Conservation (phyloP, 1,140 invertebrate species). For the Anadara kagoshimensis region DNA sequence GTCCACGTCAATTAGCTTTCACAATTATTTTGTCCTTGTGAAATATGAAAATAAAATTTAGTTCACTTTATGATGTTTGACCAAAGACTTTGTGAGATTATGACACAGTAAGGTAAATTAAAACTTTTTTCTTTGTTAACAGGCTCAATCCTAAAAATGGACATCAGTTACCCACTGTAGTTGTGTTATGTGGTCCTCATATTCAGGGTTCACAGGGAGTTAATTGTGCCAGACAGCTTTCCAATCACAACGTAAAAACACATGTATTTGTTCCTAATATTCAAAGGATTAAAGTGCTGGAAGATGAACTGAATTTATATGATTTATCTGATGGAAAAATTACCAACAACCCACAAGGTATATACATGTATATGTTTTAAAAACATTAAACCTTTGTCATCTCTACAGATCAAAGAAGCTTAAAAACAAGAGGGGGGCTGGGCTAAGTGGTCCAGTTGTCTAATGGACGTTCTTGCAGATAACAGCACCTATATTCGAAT, state of each 20-base stretch:
- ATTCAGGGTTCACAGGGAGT: slow-evolving; percentile 84
- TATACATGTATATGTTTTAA: background rate
- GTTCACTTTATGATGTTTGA: too few relatives aligned
- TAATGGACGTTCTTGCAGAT: too few relatives aligned
- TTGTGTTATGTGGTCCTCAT: slow-evolving; percentile 83
- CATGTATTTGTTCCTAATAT: slow-evolving; percentile 79
- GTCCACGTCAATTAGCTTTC: too few relatives aligned
- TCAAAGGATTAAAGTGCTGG: slow-evolving; percentile 64
- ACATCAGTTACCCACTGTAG: slow-evolving; percentile 87
- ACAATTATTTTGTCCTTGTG: too few relatives aligned
- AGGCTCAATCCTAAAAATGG: slow-evolving; percentile 85
- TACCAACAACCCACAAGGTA: slow-evolving; percentile 36
- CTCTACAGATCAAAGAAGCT: too few relatives aligned
- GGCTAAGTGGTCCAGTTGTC: too few relatives aligned
- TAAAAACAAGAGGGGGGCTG: too few relatives aligned
- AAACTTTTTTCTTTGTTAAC: slow-evolving; percentile 10
- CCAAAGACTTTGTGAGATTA: too few relatives aligned
- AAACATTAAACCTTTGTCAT: background rate
- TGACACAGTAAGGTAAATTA: too few relatives aligned
- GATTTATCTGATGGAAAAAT: slow-evolving; percentile 77
- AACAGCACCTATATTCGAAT: too few relatives aligned
- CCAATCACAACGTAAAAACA: slow-evolving; percentile 86
- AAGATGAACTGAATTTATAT: slow-evolving; percentile 80
- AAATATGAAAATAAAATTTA: too few relatives aligned
- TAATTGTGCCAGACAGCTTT: slow-evolving; percentile 83